Base-by-base conservation (phyloP, 2,797 vertebrate species). In the Enteromius trimaculatus region DNA sequence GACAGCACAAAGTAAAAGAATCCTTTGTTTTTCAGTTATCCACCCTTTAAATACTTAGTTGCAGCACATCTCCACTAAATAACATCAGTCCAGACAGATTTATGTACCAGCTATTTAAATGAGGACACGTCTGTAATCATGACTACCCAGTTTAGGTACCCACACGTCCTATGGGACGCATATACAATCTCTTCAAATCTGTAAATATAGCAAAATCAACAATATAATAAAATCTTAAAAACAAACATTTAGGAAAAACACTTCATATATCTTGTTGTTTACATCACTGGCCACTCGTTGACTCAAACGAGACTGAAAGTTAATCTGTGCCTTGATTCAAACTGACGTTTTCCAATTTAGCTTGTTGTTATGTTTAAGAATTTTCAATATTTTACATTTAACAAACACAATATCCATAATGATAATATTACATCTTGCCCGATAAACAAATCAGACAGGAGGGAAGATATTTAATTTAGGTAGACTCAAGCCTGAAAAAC, bases 11-110 rank as follows among this genome's bases (percentile, higher is more conserved):
- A 13, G n/a, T 70, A 31, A 37, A 79, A 65, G 44, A 47, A 66
- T 29, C 75, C 21, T 23, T 47, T 5, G 39, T 11, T 65, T 58
- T 14, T 78, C 31, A 62, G 76, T 78, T 62, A 14, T 62, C 51
- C 53, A 81, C 26, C 55, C 37, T 72, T 62, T 74, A 71, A 60
- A 81, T 11, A 81, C 53, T 64, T 37, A 47, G 37, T 47, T 55
- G 34, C n/a, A 80, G 42, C 39, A 72, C 68, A 72, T 21, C 68
- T 11, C 23, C 21, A 23, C 58, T 74, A 81, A 74, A 81, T 81
- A 81, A 64, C 42, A 64, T 55, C 19, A 47, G 26, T 49, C 1
- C 17, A 62, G 79, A 62, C 55, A 72, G 55, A 72, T 62, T 62
- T 44, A 58, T 72, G 39, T 4, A 49, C 74, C 29, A 14, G 21